A percentile compares a stretch with the other conserved stretches of the same genome.
These are phyloP conservation scores for Apostichopus parvimensis DNA, from an alignment of 35 echinoderm and acorn worm genomes.

Conservation along the genomic window DNA sequence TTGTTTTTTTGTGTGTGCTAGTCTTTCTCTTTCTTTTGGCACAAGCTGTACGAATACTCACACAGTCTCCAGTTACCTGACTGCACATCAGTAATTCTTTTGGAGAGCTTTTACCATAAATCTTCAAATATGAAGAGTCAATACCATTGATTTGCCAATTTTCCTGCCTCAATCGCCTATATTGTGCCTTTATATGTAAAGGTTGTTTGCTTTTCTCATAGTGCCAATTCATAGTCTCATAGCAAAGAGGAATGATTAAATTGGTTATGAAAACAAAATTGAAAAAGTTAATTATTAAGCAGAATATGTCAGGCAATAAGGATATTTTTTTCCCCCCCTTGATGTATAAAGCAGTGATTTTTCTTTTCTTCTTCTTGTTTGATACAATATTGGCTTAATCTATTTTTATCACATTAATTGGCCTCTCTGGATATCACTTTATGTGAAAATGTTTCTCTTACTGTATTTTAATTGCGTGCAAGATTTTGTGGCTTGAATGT, in stretches of 20 bases:
- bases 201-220: constrained; percentile 9
- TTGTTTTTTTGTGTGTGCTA: too few species aligned
- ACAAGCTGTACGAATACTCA: not conserved
- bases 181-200: not conserved
- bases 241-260: not conserved
- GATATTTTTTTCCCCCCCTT: not conserved
- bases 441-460: too few species aligned
- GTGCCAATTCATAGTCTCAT: constrained; percentile 1
- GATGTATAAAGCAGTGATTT: too few species aligned
- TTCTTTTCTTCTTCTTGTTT: too few species aligned
- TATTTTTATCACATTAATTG: too few species aligned
- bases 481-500: too few species aligned
- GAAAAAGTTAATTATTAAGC: constrained; percentile 21
- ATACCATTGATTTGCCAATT: constrained; percentile 17
- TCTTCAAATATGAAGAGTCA: constrained; percentile 3
- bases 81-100: not conserved
- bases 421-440: too few species aligned
- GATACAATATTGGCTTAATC: too few species aligned
- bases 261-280: constrained; percentile 19
- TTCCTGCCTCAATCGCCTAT: not conserved
- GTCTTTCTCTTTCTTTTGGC: too few species aligned
- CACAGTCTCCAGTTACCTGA: not conserved
- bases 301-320: not conserved
- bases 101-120: constrained; percentile 1
- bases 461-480: too few species aligned